Evolutionary conservation across 2,797 vertebrate genomes (phyloP).

Genomic region (Clarias laeviceps): DNA sequence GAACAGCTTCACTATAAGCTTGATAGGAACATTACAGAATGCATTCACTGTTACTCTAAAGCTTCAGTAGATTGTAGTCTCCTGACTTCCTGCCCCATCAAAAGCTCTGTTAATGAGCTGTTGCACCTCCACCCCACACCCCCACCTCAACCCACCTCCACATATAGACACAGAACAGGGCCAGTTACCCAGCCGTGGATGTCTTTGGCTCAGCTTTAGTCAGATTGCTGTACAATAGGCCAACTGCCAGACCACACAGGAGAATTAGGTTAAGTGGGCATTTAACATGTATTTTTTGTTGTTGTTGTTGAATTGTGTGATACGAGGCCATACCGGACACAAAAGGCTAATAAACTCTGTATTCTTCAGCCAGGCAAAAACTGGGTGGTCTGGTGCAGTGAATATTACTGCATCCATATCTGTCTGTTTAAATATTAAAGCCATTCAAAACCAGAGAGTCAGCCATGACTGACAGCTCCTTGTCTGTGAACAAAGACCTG

Average conservation of each 20-base stretch:
- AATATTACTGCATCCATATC: conserved; percentile 32
- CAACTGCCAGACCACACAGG: not conserved
- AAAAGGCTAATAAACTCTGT: conserved; percentile 24
- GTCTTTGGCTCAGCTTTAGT: not conserved
- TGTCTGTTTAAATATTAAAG: conserved; percentile 48
- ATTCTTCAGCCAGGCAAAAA: conserved; percentile 27
- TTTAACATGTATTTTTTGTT: not conserved
- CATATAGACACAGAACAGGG: not conserved
- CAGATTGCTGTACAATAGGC: not conserved
- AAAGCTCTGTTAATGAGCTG: too few relatives aligned
- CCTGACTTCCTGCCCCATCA: too few relatives aligned
- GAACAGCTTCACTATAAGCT: too few relatives aligned
- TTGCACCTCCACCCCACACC: too few relatives aligned
- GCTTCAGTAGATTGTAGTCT: too few relatives aligned
- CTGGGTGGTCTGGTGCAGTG: conserved; percentile 14
- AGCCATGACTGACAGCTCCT: conserved; percentile 32
- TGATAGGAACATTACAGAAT: too few relatives aligned
- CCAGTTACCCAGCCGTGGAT: not conserved
- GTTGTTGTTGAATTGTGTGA: not conserved
- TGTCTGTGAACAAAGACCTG: conserved; percentile 33
- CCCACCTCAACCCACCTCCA: too few relatives aligned
- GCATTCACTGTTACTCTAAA: too few relatives aligned
- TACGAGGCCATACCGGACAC: conserved; percentile 4
- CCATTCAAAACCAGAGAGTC: conserved; percentile 9
- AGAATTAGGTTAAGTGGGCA: conserved; percentile 1